Evolutionary conservation across 2,888 invertebrate species (phyloP), one percentile per base, ranked within the genome.

Genomic region (Parelbella ahira): DNA sequence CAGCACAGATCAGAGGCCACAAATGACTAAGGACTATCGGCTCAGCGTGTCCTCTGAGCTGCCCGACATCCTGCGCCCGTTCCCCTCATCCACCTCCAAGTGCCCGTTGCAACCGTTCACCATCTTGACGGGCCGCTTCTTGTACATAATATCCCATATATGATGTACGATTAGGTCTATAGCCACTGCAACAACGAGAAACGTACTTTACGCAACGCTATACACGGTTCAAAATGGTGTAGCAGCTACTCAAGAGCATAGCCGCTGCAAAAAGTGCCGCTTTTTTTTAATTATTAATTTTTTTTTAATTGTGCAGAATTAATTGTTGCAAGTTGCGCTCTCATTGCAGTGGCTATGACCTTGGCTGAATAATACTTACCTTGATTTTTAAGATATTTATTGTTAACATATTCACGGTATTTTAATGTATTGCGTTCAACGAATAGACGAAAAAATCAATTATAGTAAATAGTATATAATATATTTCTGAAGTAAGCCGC

Each of bases 101-200:
- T 72, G 75, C 10, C 78, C 80, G 55, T 80, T 83, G 61, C 77
- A 75, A 15, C 88, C 87, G 55, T 81, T 79, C 30, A 70, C 60
- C 38, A 70, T 51, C 54, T 63, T 63, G 37, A 64, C 56, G 6
- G 70, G 50, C 24, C 77, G 66, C 66, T 82, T 87, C 82, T 84
- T 87, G 67, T 84, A 93, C 88, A 98, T 93, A 70, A 97, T 93
- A 89, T 98, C 98, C 92, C 97, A 94, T 88, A 99, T 98, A 92
- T 99, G 98, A 87, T 98, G 97, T 67, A 98, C 98, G 89, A 99
- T 98, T 86, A 99, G 92, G 90, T 98, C 97, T 89, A 99, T 98
- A 88, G 99, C 99, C 91, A 99, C 99, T 98, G 95, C 90, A 96
- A 94, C 90, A 91, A 87, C 84, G 82, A 76, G 76, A 76, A 74